Conservation (phyloP, 2,888 invertebrate genomes). For the Autographa gamma region DNA sequence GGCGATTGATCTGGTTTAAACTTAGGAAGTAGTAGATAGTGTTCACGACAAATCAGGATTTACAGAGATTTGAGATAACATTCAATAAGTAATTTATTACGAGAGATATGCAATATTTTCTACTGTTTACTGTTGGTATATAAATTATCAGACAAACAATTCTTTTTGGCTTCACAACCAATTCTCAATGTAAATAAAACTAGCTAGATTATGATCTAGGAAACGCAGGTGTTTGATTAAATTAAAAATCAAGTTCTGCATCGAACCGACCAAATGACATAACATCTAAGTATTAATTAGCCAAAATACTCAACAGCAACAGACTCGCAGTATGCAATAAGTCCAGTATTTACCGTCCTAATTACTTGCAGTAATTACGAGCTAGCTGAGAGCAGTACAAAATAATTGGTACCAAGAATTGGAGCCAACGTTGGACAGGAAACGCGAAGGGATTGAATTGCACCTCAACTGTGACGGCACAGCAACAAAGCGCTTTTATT, state of each 20-base stretch:
- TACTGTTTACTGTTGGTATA: too few species aligned
- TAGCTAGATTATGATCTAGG: too few species aligned
- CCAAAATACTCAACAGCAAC: neutral
- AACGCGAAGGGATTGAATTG: slow-evolving; percentile 67
- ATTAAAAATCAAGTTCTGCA: neutral
- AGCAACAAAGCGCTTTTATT: slow-evolving; percentile 30
- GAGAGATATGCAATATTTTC: too few species aligned
- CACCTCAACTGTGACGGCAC: slow-evolving; percentile 39
- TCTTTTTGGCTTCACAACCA: too few species aligned
- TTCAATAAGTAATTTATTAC: too few species aligned
- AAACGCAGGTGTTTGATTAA: slow-evolving; percentile 12
- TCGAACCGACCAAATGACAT: neutral
- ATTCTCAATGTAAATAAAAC: too few species aligned
- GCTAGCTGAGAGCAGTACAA: slow-evolving; percentile 30
- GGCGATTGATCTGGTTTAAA: neutral
- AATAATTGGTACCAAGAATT: slow-evolving; percentile 59
- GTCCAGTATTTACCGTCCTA: slow-evolving; percentile 8
- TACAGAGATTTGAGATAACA: too few species aligned
- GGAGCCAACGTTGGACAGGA: slow-evolving; percentile 63
- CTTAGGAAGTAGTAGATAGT: too few species aligned
- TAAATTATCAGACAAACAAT: too few species aligned
- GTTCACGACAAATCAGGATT: too few species aligned
- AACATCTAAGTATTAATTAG: neutral
- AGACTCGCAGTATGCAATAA: neutral
- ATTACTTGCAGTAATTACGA: slow-evolving; percentile 40